phyloP scores from a whole-genome alignment of 2,888 invertebrate genomes.

The Nymphalis urticae region DNA sequence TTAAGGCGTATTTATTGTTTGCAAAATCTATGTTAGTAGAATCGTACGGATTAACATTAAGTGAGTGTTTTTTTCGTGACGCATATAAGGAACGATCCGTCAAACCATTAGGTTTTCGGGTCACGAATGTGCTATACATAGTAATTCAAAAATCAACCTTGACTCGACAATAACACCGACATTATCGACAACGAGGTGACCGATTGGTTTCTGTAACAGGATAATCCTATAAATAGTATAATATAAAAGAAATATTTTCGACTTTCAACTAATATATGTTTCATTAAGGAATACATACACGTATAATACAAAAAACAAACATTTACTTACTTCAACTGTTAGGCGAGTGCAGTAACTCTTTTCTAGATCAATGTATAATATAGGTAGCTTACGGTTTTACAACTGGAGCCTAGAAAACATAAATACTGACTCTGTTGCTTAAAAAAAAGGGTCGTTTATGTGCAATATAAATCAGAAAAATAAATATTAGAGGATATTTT shows the following conservation, averaged over 20 bases:
- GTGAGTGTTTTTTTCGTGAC: constrained; percentile 40
- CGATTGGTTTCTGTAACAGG: constrained; percentile 51
- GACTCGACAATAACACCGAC: constrained; percentile 47
- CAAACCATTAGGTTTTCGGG: constrained; percentile 56
- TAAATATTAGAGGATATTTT: too few species aligned
- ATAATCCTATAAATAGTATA: constrained; percentile 34
- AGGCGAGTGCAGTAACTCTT: too few species aligned
- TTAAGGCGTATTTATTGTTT: constrained; percentile 37
- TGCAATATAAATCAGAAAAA: too few species aligned
- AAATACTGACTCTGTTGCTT: too few species aligned
- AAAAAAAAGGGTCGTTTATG: too few species aligned
- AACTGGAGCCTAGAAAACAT: too few species aligned
- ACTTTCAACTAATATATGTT: too few species aligned
- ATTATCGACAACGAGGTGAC: constrained; percentile 50
- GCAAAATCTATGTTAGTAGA: constrained; percentile 42
- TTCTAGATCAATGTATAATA: too few species aligned
- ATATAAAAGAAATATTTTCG: background rate
- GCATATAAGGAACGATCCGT: constrained; percentile 45
- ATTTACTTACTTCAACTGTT: too few species aligned
- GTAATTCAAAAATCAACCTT: constrained; percentile 55
- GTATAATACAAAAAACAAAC: too few species aligned
- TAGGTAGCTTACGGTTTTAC: too few species aligned
- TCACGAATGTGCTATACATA: constrained; percentile 52
- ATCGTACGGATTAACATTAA: constrained; percentile 38
- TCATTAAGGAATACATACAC: too few species aligned